Evolutionary conservation across 2,113 vertebrate species (phyloP).

Genomic region (Aspiorhynchus laticeps): DNA sequence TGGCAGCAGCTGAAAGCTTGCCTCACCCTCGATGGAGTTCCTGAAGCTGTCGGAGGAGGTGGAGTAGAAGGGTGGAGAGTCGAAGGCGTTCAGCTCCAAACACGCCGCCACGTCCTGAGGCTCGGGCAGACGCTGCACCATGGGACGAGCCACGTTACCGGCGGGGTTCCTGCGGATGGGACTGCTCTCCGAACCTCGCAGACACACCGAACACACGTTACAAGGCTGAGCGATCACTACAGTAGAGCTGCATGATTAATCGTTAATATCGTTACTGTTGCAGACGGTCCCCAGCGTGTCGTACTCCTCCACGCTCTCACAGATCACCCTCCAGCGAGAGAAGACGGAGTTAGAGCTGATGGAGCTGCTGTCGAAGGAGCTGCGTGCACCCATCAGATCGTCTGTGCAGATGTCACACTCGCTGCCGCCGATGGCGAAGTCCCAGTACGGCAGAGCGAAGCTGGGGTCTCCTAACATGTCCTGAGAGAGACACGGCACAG

Average conservation of each 20-base stretch:
- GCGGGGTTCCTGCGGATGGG: slow-evolving; percentile 92
- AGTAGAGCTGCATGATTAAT: neutral
- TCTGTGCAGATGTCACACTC: slow-evolving; percentile 93
- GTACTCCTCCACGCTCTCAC: slow-evolving; percentile 90
- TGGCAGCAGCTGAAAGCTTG: too few species aligned
- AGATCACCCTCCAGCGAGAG: slow-evolving; percentile 90
- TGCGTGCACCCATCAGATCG: slow-evolving; percentile 92
- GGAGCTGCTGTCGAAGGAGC: slow-evolving; percentile 84
- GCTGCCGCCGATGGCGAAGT: slow-evolving; percentile 94
- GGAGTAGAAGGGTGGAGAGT: slow-evolving; percentile 94
- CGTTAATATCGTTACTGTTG: slow-evolving; percentile 85
- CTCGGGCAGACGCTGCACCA: slow-evolving; percentile 92
- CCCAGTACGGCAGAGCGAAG: slow-evolving; percentile 96
- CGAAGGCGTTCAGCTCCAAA: slow-evolving; percentile 87
- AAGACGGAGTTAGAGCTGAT: slow-evolving; percentile 93
- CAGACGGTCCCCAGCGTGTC: slow-evolving; percentile 94
- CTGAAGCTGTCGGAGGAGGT: slow-evolving; percentile 95
- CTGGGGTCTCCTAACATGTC: slow-evolving; percentile 89
- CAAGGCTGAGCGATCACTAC: neutral
- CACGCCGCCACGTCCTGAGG: slow-evolving; percentile 88
- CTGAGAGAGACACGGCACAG: slow-evolving; percentile 65
- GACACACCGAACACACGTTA: neutral
- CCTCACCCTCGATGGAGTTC: slow-evolving; percentile 90
- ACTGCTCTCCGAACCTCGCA: slow-evolving; percentile 83
- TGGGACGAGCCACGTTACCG: slow-evolving; percentile 90